Evolutionary conservation across 2,888 invertebrate species (phyloP).

Genomic region (Pyrrhosoma nymphula): DNA sequence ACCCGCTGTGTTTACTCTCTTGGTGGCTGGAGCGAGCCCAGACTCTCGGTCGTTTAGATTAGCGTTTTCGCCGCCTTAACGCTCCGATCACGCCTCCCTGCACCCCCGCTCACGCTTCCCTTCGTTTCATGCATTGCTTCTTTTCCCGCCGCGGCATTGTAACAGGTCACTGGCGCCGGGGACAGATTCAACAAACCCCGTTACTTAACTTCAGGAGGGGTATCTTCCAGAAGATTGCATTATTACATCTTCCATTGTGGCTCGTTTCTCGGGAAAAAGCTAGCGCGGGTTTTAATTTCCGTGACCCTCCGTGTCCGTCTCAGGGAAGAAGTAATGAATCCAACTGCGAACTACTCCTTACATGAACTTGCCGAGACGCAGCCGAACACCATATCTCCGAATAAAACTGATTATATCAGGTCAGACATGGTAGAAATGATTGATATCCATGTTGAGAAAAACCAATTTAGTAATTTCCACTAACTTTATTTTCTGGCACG

Average conservation of each 20-base stretch:
- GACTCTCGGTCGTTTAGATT: too few species aligned
- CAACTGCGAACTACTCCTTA: neutral
- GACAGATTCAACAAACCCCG: neutral
- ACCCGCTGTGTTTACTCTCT: too few species aligned
- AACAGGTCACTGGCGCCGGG: neutral
- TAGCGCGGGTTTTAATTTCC: neutral
- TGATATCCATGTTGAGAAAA: too few species aligned
- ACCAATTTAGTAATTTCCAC: too few species aligned
- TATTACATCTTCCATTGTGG: neutral
- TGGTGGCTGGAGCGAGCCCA: too few species aligned
- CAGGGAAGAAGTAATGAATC: neutral
- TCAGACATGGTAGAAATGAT: too few species aligned
- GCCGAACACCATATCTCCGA: neutral
- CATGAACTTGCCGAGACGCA: neutral
- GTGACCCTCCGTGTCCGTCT: neutral
- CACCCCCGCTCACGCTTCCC: too few species aligned
- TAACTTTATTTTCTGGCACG: too few species aligned
- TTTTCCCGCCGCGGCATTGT: neutral
- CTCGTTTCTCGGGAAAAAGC: neutral
- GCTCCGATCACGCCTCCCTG: too few species aligned
- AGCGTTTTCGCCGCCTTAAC: too few species aligned
- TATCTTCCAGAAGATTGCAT: neutral
- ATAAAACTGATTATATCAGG: too few species aligned
- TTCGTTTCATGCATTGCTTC: neutral
- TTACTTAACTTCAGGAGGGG: neutral